phyloP scores from a whole-genome alignment of 1,140 invertebrate genomes.

The Lordiphosa mommai region DNA sequence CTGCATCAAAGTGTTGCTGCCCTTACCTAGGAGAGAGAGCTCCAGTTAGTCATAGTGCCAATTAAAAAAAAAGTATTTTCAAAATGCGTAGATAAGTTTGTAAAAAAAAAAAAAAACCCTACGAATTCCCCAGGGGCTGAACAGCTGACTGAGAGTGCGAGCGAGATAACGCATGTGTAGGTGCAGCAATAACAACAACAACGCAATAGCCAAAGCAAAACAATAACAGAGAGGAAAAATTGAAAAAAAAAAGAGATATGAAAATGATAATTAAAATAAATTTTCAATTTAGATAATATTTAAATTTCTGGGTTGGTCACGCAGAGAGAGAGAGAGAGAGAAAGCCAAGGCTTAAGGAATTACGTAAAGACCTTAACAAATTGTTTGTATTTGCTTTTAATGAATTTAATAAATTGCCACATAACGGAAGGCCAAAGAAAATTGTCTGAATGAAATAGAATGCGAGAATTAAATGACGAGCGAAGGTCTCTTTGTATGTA shows the following conservation, averaged over 20 bases:
- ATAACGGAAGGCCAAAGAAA: too few species aligned
- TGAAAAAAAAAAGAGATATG: constrained; percentile 11
- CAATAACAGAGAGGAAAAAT: constrained; percentile 61
- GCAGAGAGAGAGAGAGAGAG: neutral
- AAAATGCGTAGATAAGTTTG: too few species aligned
- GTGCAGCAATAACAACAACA: constrained; percentile 29
- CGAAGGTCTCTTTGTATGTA: neutral
- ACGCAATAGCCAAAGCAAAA: constrained; percentile 60
- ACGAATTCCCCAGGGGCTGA: neutral
- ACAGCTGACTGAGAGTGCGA: constrained; percentile 45
- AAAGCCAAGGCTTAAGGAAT: constrained; percentile 15
- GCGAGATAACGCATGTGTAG: constrained; percentile 20
- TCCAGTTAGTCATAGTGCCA: too few species aligned
- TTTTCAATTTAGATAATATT: neutral
- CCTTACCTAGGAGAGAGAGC: too few species aligned
- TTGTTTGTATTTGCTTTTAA: neutral
- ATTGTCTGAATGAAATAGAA: too few species aligned
- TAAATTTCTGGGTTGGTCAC: neutral
- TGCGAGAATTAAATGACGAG: neutral
- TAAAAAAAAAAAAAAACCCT: constrained; percentile 28
- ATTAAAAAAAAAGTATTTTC: constrained; percentile 12
- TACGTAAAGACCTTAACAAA: constrained; percentile 1
- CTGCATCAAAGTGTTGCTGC: constrained; percentile 15
- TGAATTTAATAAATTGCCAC: neutral
- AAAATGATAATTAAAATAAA: constrained; percentile 29